A percentile compares a stretch with the other conserved stretches of the same genome.
phyloP scores from a whole-genome alignment of 2,113 vertebrate genomes.

The Oreochromis niloticus region DNA sequence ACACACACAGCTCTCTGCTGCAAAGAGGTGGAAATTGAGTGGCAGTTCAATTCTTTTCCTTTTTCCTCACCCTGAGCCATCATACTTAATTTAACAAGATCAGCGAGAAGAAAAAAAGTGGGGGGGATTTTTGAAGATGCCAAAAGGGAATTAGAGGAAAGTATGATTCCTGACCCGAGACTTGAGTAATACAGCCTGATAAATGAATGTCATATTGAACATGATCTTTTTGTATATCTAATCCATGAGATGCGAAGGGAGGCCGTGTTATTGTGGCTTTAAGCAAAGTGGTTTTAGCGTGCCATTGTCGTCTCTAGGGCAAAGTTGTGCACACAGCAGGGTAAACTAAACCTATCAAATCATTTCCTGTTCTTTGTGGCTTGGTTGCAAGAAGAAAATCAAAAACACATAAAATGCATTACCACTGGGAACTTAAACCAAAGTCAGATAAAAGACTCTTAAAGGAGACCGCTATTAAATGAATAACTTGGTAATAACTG shows the following conservation, averaged over 20 bases:
- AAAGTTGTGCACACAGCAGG: not conserved
- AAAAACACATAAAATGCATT: not conserved
- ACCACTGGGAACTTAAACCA: not conserved
- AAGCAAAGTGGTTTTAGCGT: constrained; percentile 1
- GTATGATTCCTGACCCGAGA: constrained; percentile 36
- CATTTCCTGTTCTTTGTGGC: not conserved
- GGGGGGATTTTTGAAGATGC: constrained; percentile 7
- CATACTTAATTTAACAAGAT: constrained; percentile 46
- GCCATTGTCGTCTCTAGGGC: constrained; percentile 18
- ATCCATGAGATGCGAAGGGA: not conserved
- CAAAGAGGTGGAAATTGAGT: constrained; percentile 29
- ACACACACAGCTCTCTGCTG: not conserved
- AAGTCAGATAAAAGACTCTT: not conserved
- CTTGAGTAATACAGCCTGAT: constrained; percentile 5
- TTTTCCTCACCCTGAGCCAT: constrained; percentile 20
- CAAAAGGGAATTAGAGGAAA: constrained; percentile 31
- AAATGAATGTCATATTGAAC: constrained; percentile 46
- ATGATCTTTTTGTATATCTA: constrained; percentile 22
- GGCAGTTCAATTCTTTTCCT: constrained; percentile 52
- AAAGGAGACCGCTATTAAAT: not conserved
- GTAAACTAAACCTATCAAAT: not conserved
- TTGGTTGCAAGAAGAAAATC: not conserved
- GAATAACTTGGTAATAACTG: not conserved
- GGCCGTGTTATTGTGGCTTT: not conserved
- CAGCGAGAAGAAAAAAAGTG: not conserved